Percentiles rank a stretch among this genome's conserved stretches.
phyloP scores from a whole-genome alignment of 2,797 vertebrate species.

The Nothura maculosa region DNA sequence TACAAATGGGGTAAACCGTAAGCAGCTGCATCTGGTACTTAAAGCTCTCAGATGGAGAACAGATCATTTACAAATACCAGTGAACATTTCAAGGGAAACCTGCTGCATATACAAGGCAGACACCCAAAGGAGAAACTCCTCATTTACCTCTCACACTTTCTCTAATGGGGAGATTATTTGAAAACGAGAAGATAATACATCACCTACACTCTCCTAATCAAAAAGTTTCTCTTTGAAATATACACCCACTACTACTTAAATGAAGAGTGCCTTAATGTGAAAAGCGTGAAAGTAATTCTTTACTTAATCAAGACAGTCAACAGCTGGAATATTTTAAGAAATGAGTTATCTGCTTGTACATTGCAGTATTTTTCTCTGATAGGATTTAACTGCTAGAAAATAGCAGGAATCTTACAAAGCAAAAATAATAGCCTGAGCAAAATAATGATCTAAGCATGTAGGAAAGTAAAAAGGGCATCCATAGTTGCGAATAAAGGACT shows the following conservation, averaged over 20 bases:
- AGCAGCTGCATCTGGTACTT: conserved; percentile 58
- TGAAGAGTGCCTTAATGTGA: conserved; percentile 5
- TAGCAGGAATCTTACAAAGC: neutral
- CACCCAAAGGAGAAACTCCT: conserved; percentile 55
- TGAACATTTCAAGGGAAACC: conserved; percentile 15
- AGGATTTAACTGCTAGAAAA: neutral
- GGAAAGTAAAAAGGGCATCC: neutral
- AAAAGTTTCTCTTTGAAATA: conserved; percentile 39
- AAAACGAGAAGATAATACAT: conserved; percentile 49
- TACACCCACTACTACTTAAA: conserved; percentile 28
- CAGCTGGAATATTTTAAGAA: conserved; percentile 2
- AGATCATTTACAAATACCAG: conserved; percentile 46
- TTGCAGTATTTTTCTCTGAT: neutral
- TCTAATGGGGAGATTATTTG: conserved; percentile 48
- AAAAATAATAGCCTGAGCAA: neutral
- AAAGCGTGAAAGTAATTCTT: conserved; percentile 1
- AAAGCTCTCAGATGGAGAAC: conserved; percentile 39
- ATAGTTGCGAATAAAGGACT: neutral
- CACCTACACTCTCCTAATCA: conserved; percentile 30
- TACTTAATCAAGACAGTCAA: conserved; percentile 14
- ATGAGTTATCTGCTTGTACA: neutral
- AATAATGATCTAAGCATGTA: neutral
- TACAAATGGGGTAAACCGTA: conserved; percentile 38
- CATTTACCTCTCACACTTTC: conserved; percentile 24
- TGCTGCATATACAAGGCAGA: neutral